Evolutionary conservation across 2,888 invertebrate species (phyloP), one percentile per base, ranked within the genome.

Genomic region (Clanis bilineata): DNA sequence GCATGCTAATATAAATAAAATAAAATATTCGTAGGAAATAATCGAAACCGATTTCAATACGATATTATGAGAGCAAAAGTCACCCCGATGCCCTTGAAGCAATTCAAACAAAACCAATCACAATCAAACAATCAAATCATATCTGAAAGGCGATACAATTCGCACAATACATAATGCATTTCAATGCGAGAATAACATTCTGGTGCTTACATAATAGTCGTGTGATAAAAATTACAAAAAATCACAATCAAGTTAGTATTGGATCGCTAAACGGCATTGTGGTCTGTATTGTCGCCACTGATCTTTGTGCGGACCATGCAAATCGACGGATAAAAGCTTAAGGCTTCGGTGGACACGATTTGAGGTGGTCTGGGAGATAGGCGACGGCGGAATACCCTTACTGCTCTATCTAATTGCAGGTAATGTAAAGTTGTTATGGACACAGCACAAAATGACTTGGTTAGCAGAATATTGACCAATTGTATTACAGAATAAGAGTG

Each of bases 341-440:
- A 85, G 83, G 80, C 73, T 83, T 67, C 71, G 61, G 69, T 67
- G 70, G 73, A 74, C 84, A 85, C 84, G 84, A 83, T 71, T 61
- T 38, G 9, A 28, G 36, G 32, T 59, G 76, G 76, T 62, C 15
- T 58, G 66, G 65, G 55, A 12, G 10, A 56, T 28, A 63, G 43
- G 65, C 62, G 51, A 21, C 9, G 62, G 78, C 71, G 73, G 62
- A 23, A 12, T n/a, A n/a, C n/a, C 9, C 21, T 22, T 39, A 54
- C 22, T n/a, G n/a, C n/a, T n/a, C n/a, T n/a, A n/a, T n/a, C n/a
- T n/a, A n/a, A n/a, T n/a, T n/a, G n/a, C n/a, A n/a, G n/a, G n/a
- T n/a, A n/a, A n/a, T n/a, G n/a, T n/a, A n/a, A n/a, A n/a, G n/a
- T n/a, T n/a, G n/a, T n/a, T n/a, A n/a, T n/a, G n/a, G n/a, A n/a